Base-by-base conservation (phyloP, 1,140 invertebrate species). In the Nomia melanderi region DNA sequence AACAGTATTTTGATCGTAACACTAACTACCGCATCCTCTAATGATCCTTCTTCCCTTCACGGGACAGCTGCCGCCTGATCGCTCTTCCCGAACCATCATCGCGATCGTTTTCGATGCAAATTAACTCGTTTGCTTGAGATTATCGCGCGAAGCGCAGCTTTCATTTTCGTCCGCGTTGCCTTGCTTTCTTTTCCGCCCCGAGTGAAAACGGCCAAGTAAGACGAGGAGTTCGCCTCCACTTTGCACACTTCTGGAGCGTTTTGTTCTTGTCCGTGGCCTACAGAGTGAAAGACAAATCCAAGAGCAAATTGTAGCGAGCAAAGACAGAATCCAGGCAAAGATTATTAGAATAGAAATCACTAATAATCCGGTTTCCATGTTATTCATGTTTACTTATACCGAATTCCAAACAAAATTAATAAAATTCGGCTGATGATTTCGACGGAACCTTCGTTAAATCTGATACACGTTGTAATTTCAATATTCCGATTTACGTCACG, bases 41-140 rank as follows among this genome's bases (percentile, higher is more conserved):
- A 47, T n/a, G 27, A 41, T 56, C 67, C 23, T 59, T 23, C 25
- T 62, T 39, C 33, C 8, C n/a, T 12, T 3, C 9, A 6, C 31
- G n/a, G n/a, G 59, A 25, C 59, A 62, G 31, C 59, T 62, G 59
- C 59, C 17, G 23, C n/a, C 33, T 25, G 33, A 39, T 62, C 59
- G 36, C 17, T 33, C 36, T 59, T 33, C 67, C n/a, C 33, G n/a
- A 39, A 62, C 76, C 79, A 70, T 83, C 81, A 74, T 75, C 75
- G 33, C 66, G 33, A 62, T 81, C 79, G 82, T 78, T 83, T 64
- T 81, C 77, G 77, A 84, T 84, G 82, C 77, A 82, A 84, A 84
- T 84, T 84, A 84, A 82, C 82, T 82, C 82, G 82, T 84, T 84
- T 82, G 72, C 69, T 56, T 62, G 77, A 77, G 79, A 84, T 82